phyloP scores from a whole-genome alignment of 1,140 invertebrate species.

The Brachionus sp. region DNA sequence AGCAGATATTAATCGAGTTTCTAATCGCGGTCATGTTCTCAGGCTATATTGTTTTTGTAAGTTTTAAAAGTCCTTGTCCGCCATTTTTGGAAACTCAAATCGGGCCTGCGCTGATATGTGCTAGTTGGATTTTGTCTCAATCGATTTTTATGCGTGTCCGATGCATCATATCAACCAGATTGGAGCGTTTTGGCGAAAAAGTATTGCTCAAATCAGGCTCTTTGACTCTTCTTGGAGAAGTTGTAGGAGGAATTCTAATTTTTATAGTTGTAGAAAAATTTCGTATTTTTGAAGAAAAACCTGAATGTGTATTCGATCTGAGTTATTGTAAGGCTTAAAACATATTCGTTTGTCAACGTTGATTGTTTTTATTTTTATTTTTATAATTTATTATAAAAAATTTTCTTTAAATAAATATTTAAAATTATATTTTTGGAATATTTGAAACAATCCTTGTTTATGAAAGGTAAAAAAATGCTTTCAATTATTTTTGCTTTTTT shows the following conservation, averaged over 20 bases:
- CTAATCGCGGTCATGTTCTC: background rate
- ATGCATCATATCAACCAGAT: constrained; percentile 19
- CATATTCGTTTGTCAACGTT: constrained; percentile 11
- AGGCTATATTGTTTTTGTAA: constrained; percentile 17
- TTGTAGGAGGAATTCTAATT: constrained; percentile 25
- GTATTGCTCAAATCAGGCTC: constrained; percentile 8
- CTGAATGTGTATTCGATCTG: constrained; percentile 31
- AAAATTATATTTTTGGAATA: constrained; percentile 1
- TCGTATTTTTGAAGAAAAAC: constrained; percentile 24
- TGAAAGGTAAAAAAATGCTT: background rate
- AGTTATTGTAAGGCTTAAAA: constrained; percentile 18
- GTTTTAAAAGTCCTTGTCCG: constrained; percentile 29
- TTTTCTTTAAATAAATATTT: constrained; percentile 10
- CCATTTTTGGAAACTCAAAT: constrained; percentile 6
- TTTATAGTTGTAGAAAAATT: constrained; percentile 41
- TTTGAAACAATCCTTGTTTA: background rate
- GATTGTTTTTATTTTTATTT: constrained; percentile 9
- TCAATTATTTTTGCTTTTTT: background rate
- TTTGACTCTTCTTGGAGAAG: constrained; percentile 28
- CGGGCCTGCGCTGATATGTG: background rate
- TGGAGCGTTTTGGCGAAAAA: constrained; percentile 44
- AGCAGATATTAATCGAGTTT: constrained; percentile 8
- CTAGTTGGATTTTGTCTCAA: constrained; percentile 7
- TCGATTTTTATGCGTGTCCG: constrained; percentile 30
- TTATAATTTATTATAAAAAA: constrained; percentile 22